Conservation (phyloP, 2,797 vertebrate genomes). For the Remorina albescens region DNA sequence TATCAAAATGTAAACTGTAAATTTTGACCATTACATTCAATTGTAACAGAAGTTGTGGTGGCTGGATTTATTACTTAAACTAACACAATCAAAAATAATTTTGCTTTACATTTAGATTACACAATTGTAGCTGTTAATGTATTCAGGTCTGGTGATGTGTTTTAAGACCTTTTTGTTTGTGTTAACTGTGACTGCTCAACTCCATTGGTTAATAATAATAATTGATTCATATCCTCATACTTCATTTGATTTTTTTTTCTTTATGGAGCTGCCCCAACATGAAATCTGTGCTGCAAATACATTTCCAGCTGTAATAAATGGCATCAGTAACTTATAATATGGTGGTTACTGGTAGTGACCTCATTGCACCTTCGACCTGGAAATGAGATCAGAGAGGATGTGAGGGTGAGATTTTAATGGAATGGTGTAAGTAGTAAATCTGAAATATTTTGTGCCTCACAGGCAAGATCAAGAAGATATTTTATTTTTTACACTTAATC, state of each 20-base stretch:
- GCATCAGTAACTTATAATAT: conserved; percentile 12
- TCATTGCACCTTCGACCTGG: not conserved
- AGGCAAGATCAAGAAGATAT: not conserved
- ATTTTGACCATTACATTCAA: too few species aligned
- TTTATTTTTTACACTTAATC: not conserved
- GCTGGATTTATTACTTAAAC: too few species aligned
- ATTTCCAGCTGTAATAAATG: not conserved
- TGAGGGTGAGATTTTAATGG: not conserved
- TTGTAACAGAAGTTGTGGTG: too few species aligned
- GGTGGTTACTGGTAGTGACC: conserved; percentile 9
- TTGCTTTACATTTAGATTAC: too few species aligned
- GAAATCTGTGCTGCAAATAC: not conserved
- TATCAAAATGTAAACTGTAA: too few species aligned
- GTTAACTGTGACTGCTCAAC: conserved; percentile 13
- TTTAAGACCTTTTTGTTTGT: conserved; percentile 14
- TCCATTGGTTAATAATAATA: not conserved
- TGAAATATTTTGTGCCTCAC: not conserved
- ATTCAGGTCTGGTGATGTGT: conserved; percentile 7
- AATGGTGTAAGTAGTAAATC: not conserved
- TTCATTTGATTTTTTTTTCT: conserved; percentile 4
- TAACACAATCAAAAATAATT: too few species aligned
- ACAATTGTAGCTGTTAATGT: too few species aligned
- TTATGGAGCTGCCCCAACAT: not conserved
- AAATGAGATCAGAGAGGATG: conserved; percentile 4
- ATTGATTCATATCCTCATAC: not conserved